Base-by-base conservation (phyloP, 1,140 invertebrate species). In the Colletes gigas region DNA sequence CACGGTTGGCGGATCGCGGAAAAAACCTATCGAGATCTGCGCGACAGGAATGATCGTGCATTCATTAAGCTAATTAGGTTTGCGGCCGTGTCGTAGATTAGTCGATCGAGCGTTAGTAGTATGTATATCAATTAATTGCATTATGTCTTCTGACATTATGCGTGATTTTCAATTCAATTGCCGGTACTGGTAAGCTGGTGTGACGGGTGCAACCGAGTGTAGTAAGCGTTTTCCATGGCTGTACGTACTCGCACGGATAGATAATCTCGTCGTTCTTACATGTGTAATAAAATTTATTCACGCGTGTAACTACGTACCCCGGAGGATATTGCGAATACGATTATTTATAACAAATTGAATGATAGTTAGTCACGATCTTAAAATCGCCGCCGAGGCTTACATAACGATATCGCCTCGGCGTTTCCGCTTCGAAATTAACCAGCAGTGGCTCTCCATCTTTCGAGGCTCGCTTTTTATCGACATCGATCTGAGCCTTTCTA, bases 41-140 rank as follows among this genome's bases (percentile, higher is more conserved):
- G 44, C 41, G 70, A 85, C 65, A 63, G 50, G 54, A 73, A 65
- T 76, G 82, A 63, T 59, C 41, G 68, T 47, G 63, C 52, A 62
- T 74, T 76, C 54, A 78, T 86, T 81, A 83, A 39, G 62, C 65
- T 83, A 87, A 87, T 87, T 83, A 80, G 72, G 76, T 82, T 82
- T 81, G 66, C 66, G 71, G 75, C 60, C 66, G 72, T 54, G 39
- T 65, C 78, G 14, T 14, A 71, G 80, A 82, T 78, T 78, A 78
- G 60, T 54, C 59, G 54, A 60, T 44, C 72, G 72, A 82, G 85
- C 60, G 66, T 62, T 30, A 19, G 44, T n/a, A n/a, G 21, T 52
- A 75, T n/a, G 17, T n/a, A 63, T 82, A 63, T 78, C 54, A 59
- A 79, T 86, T 86, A 86, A 86, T 86, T 73, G 72, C 81, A 80